Percentiles rank a stretch among this genome's conserved stretches.
Evolutionary conservation across 2,113 vertebrate species (phyloP).

Genomic region (Gila orcuttii): DNA sequence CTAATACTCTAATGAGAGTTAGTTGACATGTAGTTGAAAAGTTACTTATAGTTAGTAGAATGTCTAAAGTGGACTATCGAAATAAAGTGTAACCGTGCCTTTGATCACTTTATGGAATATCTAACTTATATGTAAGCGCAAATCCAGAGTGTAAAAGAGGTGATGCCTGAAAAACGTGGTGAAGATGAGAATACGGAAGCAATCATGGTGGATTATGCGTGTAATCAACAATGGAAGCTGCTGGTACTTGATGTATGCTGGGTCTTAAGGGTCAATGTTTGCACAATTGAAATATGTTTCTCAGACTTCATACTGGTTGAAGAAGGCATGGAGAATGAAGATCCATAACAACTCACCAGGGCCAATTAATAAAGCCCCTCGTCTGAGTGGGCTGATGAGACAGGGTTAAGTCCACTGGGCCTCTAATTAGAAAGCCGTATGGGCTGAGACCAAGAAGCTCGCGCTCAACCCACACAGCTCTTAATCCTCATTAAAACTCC

Average conservation of each 20-base stretch:
- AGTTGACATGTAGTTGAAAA: no score
- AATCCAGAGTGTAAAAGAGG: not conserved
- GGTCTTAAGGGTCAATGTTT: conserved; percentile 67
- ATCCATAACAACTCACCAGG: conserved; percentile 69
- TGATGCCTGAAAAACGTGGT: not conserved
- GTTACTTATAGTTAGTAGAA: no score
- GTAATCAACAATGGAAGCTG: conserved; percentile 26
- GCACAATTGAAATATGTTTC: conserved; percentile 61
- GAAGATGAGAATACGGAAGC: not conserved
- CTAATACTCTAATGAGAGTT: no score
- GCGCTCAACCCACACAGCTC: conserved; percentile 11
- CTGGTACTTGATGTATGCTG: conserved; percentile 48
- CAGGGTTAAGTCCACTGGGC: conserved; percentile 70
- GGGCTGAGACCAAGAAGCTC: conserved; percentile 1
- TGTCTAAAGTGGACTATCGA: no score
- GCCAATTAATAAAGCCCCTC: conserved; percentile 72
- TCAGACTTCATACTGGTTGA: conserved; percentile 45
- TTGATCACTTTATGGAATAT: not conserved
- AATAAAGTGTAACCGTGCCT: no score
- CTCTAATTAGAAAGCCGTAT: conserved; percentile 73
- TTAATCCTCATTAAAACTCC: conserved; percentile 53
- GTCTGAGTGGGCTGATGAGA: conserved; percentile 70
- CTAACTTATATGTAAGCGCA: not conserved
- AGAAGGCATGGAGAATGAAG: conserved; percentile 62
- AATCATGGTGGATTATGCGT: not conserved